Evolutionary conservation across 2,888 invertebrate genomes (phyloP), one percentile per base, ranked within the genome.

Genomic region (Lasioglossum pauxillum): DNA sequence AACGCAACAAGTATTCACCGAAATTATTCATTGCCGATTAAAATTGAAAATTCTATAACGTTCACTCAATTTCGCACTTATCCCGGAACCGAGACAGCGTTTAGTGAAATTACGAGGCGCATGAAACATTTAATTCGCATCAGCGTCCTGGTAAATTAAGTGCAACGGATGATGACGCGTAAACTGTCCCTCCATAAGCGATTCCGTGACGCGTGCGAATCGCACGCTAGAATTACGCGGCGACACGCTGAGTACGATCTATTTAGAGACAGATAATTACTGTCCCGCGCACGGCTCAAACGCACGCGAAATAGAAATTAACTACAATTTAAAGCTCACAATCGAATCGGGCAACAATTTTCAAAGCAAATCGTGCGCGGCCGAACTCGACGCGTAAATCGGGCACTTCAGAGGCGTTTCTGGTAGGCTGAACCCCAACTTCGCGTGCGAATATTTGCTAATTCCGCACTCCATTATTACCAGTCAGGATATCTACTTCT

Each of bases 111-210:
- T 80, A 81, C 81, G 72, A 64, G 83, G 83, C 80, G 78, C 82
- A 80, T 57, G 80, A 84, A 87, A 85, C 84, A 82, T 89, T 89
- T 89, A 87, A 89, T 89, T 89, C 87, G 89, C 83, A 85, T 83
- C 85, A 31, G 83, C 71, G 83, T 82, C 75, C 69, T 83, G 85
- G 81, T 87, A 89, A 89, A 89, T 89, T 89, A 89, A 89, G 85
- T 87, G 69, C 78, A 38, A 81, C 82, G 82, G 81, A 73, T 46
- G 69, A 78, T 75, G 84, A 87, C 84, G 86, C 83, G 84, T 77
- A 83, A 87, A 84, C 80, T 71, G 67, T 74, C 60, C 71, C 69
- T 31, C 75, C 78, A 78, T 77, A 75, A 84, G 74, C 74, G 76
- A 80, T 81, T 72, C 85, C 75, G 46, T 27, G 74, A 67, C 69